Evolutionary conservation across 2,888 invertebrate genomes (phyloP).

Genomic region (Trisateles emortualis): DNA sequence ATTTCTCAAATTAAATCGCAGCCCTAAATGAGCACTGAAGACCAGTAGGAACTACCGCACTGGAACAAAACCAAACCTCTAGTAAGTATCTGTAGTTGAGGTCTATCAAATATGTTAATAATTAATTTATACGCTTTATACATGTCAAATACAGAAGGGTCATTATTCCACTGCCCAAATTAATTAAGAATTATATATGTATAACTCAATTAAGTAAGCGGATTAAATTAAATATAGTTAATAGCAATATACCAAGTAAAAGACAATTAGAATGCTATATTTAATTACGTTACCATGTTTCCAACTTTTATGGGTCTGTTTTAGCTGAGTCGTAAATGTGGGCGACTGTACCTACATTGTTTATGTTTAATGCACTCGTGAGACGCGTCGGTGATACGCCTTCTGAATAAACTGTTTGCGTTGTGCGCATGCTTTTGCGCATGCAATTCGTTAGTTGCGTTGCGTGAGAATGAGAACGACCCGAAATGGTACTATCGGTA

Average conservation of each 20-base stretch:
- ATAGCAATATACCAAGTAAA: conserved; percentile 4
- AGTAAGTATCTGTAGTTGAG: too few relatives aligned
- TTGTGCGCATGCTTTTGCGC: conserved; percentile 31
- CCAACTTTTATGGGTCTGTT: conserved; percentile 17
- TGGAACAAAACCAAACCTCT: too few relatives aligned
- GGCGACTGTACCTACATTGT: conserved; percentile 34
- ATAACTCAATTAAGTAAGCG: conserved; percentile 8
- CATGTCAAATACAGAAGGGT: not conserved
- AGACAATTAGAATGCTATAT: conserved; percentile 24
- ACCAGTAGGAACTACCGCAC: too few relatives aligned
- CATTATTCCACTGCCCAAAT: not conserved
- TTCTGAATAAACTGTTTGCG: conserved; percentile 42
- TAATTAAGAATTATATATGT: conserved; percentile 1
- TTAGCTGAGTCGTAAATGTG: conserved; percentile 28
- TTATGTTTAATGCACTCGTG: conserved; percentile 39
- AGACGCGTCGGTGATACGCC: conserved; percentile 36
- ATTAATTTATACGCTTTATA: too few relatives aligned
- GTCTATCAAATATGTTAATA: too few relatives aligned
- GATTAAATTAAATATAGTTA: conserved; percentile 8
- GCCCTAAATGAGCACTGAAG: too few relatives aligned
- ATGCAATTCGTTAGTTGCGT: conserved; percentile 30
- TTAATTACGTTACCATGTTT: conserved; percentile 20
- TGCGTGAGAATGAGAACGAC: conserved; percentile 47
- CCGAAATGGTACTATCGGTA: conserved; percentile 28
- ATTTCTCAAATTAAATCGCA: too few relatives aligned